phyloP scores from a whole-genome alignment of 1,140 invertebrate species.

The Zaprionus nigranus region DNA sequence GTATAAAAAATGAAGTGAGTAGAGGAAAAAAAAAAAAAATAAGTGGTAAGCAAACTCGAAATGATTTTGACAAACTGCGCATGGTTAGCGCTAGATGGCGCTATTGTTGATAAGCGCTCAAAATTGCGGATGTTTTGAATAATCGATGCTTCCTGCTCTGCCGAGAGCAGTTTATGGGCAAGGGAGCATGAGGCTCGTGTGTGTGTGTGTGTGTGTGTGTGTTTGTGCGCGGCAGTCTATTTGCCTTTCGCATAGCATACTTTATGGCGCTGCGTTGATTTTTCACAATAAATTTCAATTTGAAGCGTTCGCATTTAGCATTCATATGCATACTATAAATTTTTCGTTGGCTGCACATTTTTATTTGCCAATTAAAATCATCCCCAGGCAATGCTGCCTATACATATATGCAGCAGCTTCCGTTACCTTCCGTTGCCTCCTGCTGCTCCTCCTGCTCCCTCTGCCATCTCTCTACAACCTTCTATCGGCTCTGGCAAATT shows the following conservation, averaged over 20 bases:
- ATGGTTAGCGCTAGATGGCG: conserved; percentile 66
- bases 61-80: conserved; percentile 77
- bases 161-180: background rate
- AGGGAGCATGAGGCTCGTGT: background rate
- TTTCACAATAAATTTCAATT: conserved; percentile 73
- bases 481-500: conserved; percentile 45
- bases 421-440: background rate
- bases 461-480: background rate
- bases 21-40: conserved; percentile 25
- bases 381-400: conserved; percentile 42
- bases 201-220: conserved; percentile 2
- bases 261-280: conserved; percentile 56
- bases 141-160: conserved; percentile 75
- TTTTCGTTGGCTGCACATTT: conserved; percentile 61
- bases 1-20: conserved; percentile 25
- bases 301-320: conserved; percentile 52
- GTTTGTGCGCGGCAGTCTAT: conserved; percentile 31
- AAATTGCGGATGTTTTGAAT: conserved; percentile 82
- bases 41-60: conserved; percentile 32
- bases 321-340: conserved; percentile 62
- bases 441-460: background rate
- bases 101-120: conserved; percentile 72
- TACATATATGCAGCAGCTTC: background rate
- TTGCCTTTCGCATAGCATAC: conserved; percentile 42
- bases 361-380: conserved; percentile 81